A percentile compares a stretch with the other conserved stretches of the same genome.
Conservation (phyloP, 2,888 invertebrate genomes). For the Chrysomela aeneicollis region DNA sequence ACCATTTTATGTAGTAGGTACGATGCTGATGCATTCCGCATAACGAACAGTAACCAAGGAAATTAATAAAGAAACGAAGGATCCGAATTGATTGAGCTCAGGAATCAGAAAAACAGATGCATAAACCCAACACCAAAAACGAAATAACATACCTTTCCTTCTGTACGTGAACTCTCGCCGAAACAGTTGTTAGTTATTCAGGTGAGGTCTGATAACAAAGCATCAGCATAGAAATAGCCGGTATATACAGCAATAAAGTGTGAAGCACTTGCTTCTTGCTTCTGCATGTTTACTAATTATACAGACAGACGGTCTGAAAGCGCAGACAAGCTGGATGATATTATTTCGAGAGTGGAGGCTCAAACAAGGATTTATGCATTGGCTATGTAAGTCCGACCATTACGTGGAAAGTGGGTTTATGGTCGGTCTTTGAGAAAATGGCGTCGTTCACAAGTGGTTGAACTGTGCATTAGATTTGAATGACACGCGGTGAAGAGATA, state of each 20-base stretch:
- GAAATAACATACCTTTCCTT: neutral
- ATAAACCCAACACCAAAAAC: neutral
- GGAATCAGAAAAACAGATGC: neutral
- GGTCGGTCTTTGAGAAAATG: neutral
- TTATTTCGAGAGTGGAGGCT: conserved; percentile 10
- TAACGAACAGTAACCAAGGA: conserved; percentile 46
- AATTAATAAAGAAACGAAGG: conserved; percentile 58
- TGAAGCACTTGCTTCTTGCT: conserved; percentile 18
- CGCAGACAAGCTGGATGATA: conserved; percentile 20
- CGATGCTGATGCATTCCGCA: conserved; percentile 36
- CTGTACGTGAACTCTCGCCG: conserved; percentile 12
- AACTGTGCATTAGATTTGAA: conserved; percentile 13
- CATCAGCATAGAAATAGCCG: conserved; percentile 22
- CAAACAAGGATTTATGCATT: conserved; percentile 17
- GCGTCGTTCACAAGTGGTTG: conserved; percentile 14
- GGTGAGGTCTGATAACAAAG: conserved; percentile 18
- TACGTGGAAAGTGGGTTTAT: conserved; percentile 19
- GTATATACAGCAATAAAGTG: conserved; percentile 20
- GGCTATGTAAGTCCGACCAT: conserved; percentile 17
- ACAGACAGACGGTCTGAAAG: conserved; percentile 14
- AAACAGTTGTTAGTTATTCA: conserved; percentile 19
- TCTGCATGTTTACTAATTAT: conserved; percentile 20
- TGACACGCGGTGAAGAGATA: neutral
- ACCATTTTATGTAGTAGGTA: conserved; percentile 47
- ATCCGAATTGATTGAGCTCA: conserved; percentile 45